These are phyloP conservation scores for Leucophora obtusa DNA, from an alignment of 2,888 invertebrate genomes.

Conservation along the genomic window DNA sequence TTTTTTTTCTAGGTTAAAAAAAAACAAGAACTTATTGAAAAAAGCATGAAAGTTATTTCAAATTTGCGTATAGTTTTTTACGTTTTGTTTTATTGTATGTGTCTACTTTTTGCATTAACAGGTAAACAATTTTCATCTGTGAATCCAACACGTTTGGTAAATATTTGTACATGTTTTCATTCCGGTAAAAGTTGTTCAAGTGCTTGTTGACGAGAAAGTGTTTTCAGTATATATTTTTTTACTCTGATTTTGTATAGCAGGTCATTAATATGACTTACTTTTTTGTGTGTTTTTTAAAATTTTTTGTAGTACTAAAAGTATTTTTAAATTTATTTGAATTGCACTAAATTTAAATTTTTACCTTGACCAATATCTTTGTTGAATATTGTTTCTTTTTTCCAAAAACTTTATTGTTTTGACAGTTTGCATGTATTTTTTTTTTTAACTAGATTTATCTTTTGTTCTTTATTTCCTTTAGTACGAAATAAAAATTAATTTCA, in stretches of 20 bases:
- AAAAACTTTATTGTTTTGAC: not conserved
- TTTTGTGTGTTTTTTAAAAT: conserved; percentile 5
- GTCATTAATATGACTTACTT: conserved; percentile 29
- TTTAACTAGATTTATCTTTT: conserved; percentile 26
- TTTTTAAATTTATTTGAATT: not conserved
- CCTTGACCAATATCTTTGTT: conserved; percentile 47
- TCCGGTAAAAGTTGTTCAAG: conserved; percentile 39
- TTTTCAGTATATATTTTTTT: conserved; percentile 11
- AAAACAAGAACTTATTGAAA: not conserved
- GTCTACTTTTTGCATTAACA: conserved; percentile 27
- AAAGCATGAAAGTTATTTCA: not conserved
- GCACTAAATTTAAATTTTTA: conserved; percentile 16
- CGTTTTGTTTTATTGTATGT: not conserved
- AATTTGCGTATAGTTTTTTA: conserved; percentile 5
- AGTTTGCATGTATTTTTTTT: conserved; percentile 49
- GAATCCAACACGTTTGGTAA: conserved; percentile 64
- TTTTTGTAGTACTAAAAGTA: not conserved
- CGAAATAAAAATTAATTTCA: conserved; percentile 35
- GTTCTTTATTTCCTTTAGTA: conserved; percentile 25
- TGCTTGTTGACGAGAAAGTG: conserved; percentile 45
- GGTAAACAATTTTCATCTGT: conserved; percentile 47
- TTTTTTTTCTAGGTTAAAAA: not conserved
- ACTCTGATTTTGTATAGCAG: not conserved
- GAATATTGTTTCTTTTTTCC: not conserved
- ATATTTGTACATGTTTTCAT: conserved; percentile 60